Evolutionary conservation across 2,888 invertebrate species (phyloP).

Genomic region (Limnephilus auricula): DNA sequence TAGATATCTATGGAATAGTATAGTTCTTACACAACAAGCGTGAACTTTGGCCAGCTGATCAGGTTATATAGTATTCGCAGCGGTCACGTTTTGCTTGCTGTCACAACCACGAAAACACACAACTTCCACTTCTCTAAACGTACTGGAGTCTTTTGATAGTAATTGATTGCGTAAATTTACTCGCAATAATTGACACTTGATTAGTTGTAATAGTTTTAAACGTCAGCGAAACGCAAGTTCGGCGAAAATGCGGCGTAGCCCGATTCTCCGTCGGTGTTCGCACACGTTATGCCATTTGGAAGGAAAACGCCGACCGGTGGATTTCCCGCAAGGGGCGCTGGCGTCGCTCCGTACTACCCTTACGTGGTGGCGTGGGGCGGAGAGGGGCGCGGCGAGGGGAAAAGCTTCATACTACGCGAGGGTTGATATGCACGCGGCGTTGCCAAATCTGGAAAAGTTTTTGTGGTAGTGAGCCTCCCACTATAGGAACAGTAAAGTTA

Average conservation of each 20-base stretch:
- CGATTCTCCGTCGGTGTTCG: constrained; percentile 48
- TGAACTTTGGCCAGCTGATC: constrained; percentile 56
- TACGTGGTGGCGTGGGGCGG: constrained; percentile 6
- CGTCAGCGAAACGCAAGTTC: constrained; percentile 31
- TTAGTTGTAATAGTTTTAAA: constrained; percentile 33
- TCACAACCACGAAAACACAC: constrained; percentile 23
- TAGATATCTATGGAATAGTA: not conserved
- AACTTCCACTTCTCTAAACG: constrained; percentile 24
- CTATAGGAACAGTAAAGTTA: constrained; percentile 9
- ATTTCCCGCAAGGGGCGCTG: constrained; percentile 58
- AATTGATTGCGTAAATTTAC: not conserved
- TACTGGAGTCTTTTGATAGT: not conserved
- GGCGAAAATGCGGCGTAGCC: constrained; percentile 35
- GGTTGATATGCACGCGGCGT: constrained; percentile 64
- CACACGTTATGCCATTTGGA: constrained; percentile 59
- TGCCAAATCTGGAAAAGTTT: constrained; percentile 63
- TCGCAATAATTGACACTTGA: not conserved
- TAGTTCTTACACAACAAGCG: constrained; percentile 12
- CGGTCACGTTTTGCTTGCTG: constrained; percentile 17
- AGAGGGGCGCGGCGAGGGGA: constrained; percentile 23
- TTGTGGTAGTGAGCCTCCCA: constrained; percentile 30
- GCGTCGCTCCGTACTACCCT: constrained; percentile 25
- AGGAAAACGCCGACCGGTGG: constrained; percentile 58
- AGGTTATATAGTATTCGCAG: constrained; percentile 31
- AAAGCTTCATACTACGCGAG: constrained; percentile 40